A percentile compares a stretch with the other conserved stretches of the same genome.
These are phyloP conservation scores for Amniataba percoides DNA, from an alignment of 2,797 vertebrate genomes.

Conservation along the genomic window DNA sequence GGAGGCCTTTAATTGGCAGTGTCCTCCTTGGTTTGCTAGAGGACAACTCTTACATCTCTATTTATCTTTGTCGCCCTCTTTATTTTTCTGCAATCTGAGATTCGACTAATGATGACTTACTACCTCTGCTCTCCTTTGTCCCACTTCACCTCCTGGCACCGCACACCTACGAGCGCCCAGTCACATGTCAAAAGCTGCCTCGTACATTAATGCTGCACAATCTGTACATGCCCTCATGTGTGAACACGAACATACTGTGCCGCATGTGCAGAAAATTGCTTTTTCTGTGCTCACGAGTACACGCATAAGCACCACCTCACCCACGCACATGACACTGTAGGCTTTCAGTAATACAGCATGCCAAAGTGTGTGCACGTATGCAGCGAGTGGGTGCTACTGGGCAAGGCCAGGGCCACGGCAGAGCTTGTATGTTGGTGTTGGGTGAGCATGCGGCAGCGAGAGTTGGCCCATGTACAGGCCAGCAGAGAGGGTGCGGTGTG, in stretches of 20 bases:
- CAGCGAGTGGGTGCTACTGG: constrained; percentile 74
- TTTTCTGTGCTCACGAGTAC: constrained; percentile 64
- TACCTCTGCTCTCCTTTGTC: constrained; percentile 38
- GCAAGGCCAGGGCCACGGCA: constrained; percentile 63
- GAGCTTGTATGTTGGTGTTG: constrained; percentile 69
- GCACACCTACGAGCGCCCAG: background rate
- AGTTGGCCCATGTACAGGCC: constrained; percentile 60
- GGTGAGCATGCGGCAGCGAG: constrained; percentile 59
- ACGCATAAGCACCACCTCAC: constrained; percentile 59
- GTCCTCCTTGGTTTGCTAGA: constrained; percentile 57
- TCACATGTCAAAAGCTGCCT: constrained; percentile 34
- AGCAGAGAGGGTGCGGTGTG: constrained; percentile 70
- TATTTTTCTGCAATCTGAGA: constrained; percentile 41
- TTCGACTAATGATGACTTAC: constrained; percentile 58
- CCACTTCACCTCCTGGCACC: constrained; percentile 43
- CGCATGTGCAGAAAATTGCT: constrained; percentile 52
- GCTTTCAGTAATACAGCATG: constrained; percentile 48
- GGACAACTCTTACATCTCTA: constrained; percentile 48
- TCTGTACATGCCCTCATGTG: constrained; percentile 35
- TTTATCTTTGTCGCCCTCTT: constrained; percentile 29
- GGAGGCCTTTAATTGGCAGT: constrained; percentile 68
- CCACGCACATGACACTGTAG: constrained; percentile 72
- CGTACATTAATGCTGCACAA: constrained; percentile 23
- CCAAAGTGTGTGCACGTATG: constrained; percentile 63
- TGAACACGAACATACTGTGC: constrained; percentile 58